Percentiles rank a stretch among this genome's conserved stretches.
Evolutionary conservation across 2,888 invertebrate genomes (phyloP).

Genomic region (Hirtodrosophila histrioides): DNA sequence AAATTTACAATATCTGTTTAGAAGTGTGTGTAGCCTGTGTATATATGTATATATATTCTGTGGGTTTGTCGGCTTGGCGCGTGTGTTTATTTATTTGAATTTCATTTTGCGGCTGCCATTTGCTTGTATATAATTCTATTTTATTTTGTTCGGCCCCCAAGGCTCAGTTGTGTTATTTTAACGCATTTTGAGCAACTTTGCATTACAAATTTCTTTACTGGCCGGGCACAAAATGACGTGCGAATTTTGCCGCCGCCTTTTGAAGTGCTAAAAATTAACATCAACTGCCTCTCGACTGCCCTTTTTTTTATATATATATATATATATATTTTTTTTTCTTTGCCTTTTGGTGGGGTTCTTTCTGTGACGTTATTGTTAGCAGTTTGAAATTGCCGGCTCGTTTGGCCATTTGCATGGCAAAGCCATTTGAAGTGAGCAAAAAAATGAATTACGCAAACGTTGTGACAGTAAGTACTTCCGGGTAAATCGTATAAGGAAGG

Average conservation of each 20-base stretch:
- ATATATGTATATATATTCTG: slow-evolving; percentile 41
- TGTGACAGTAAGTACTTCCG: slow-evolving; percentile 31
- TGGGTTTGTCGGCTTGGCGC: slow-evolving; percentile 30
- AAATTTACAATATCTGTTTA: slow-evolving; percentile 38
- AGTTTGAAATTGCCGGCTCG: slow-evolving; percentile 18
- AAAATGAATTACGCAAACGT: slow-evolving; percentile 46
- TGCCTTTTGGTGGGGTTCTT: neutral
- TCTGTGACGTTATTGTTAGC: slow-evolving; percentile 3
- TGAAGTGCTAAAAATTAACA: slow-evolving; percentile 66
- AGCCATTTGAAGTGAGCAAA: slow-evolving; percentile 44
- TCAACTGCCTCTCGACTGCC: slow-evolving; percentile 30
- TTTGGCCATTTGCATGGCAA: slow-evolving; percentile 58
- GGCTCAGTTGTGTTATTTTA: slow-evolving; percentile 41
- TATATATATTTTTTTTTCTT: no score
- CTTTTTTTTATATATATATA: slow-evolving; percentile 3
- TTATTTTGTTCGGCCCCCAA: slow-evolving; percentile 24
- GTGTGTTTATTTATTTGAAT: slow-evolving; percentile 73
- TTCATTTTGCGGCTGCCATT: slow-evolving; percentile 70
- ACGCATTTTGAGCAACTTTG: slow-evolving; percentile 65
- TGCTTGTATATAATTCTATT: slow-evolving; percentile 35
- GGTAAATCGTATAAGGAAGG: no score
- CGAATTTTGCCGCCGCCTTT: slow-evolving; percentile 46
- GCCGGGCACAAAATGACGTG: slow-evolving; percentile 60
- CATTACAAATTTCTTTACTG: slow-evolving; percentile 60
- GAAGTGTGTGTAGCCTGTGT: slow-evolving; percentile 31